Evolutionary conservation across 2,113 vertebrate genomes (phyloP).

Genomic region (Rhabdornis inornatus): DNA sequence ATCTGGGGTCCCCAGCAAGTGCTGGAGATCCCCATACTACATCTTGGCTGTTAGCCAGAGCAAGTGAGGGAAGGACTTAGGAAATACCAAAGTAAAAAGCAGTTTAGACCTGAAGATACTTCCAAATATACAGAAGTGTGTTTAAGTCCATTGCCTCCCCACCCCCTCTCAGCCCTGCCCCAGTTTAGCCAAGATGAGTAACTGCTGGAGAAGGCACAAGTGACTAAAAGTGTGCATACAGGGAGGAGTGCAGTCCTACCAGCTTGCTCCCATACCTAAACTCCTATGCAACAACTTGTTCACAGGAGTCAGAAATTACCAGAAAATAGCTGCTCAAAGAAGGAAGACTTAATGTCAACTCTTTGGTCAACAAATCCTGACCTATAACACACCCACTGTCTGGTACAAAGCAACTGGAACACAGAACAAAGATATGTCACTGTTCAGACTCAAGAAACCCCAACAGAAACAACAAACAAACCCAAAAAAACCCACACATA

Average conservation of each 20-base stretch:
- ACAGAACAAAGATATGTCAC: background rate
- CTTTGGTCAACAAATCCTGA: background rate
- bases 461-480: background rate
- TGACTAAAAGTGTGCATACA: slow-evolving; percentile 12
- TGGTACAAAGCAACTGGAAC: background rate
- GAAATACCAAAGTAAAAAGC: background rate
- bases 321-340: background rate
- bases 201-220: slow-evolving; percentile 13
- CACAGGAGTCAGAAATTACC: background rate
- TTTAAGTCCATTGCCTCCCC: background rate
- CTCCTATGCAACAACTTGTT: background rate
- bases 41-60: background rate
- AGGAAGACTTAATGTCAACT: background rate
- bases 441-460: background rate
- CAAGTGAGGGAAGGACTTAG: background rate
- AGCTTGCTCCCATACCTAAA: slow-evolving; percentile 13
- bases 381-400: background rate
- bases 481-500: too few species aligned
- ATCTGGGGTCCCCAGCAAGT: background rate
- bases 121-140: background rate
- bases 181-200: slow-evolving; percentile 33
- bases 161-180: background rate
- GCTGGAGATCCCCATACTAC: background rate
- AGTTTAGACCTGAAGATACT: background rate
- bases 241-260: slow-evolving; percentile 36